phyloP scores from a whole-genome alignment of 2,113 vertebrate species.

The Dipodomys stephensi region DNA sequence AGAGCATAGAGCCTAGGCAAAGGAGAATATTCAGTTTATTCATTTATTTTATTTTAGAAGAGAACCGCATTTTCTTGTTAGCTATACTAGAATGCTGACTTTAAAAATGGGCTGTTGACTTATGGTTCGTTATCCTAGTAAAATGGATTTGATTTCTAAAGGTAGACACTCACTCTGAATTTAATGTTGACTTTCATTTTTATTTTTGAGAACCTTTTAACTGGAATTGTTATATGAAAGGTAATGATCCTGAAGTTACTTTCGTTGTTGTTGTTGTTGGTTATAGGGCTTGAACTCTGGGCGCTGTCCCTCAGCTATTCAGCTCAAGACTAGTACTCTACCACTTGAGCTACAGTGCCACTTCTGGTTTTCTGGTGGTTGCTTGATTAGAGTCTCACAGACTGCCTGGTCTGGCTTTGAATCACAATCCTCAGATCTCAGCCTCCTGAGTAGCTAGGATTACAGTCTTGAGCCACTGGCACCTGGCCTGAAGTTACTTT shows the following conservation, averaged over 20 bases:
- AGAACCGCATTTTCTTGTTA: neutral
- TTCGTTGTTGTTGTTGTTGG: too few species aligned
- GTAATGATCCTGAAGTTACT: neutral
- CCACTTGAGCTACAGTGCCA: too few species aligned
- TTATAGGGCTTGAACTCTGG: too few species aligned
- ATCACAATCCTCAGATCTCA: too few species aligned
- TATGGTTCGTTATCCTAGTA: too few species aligned
- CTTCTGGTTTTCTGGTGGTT: too few species aligned
- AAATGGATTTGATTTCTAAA: neutral
- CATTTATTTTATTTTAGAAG: constrained; percentile 33
- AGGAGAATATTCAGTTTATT: neutral
- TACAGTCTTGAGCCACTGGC: too few species aligned
- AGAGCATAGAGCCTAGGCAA: neutral
- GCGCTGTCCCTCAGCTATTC: too few species aligned
- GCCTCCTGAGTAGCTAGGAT: too few species aligned
- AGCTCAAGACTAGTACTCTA: too few species aligned
- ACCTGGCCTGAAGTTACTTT: constrained; percentile 8
- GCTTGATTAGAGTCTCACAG: too few species aligned
- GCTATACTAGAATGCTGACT: neutral
- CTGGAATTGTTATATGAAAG: neutral
- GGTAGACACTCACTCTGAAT: neutral
- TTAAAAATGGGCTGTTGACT: neutral
- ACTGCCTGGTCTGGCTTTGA: too few species aligned
- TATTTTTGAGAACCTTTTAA: constrained; percentile 6
- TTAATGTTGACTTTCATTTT: neutral